phyloP scores from a whole-genome alignment of 2,888 invertebrate genomes.

The Eulithis testata region DNA sequence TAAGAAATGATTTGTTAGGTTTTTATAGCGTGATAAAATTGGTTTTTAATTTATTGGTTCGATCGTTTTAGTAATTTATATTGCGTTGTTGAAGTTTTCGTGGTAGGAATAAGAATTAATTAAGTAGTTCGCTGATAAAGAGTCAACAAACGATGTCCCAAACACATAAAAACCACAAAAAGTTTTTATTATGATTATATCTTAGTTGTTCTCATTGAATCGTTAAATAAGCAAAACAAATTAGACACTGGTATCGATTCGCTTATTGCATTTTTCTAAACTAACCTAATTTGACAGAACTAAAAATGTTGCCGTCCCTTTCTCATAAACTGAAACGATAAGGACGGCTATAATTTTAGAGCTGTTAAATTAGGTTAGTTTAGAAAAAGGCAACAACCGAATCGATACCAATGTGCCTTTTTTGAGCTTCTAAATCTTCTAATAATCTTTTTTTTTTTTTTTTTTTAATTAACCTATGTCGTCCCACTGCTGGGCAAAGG shows the following conservation, averaged over 20 bases:
- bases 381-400: too few species aligned
- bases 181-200: background rate
- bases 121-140: background rate
- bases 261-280: too few species aligned
- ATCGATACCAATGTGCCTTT: background rate
- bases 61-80: slow-evolving; percentile 18
- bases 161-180: background rate
- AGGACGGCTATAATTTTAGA: too few species aligned
- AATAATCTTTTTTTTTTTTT: too few species aligned
- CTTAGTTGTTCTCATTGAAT: background rate
- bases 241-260: too few species aligned
- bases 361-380: too few species aligned
- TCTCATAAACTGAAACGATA: too few species aligned
- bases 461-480: too few species aligned
- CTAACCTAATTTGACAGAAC: too few species aligned
- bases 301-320: too few species aligned
- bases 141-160: background rate
- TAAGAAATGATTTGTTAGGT: slow-evolving; percentile 38
- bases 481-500: too few species aligned
- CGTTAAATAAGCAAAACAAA: background rate
- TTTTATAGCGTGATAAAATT: slow-evolving; percentile 17
- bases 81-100: background rate
- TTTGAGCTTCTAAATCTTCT: too few species aligned
- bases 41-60: slow-evolving; percentile 25
- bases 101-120: slow-evolving; percentile 2